Conservation (phyloP, 2,113 vertebrate genomes). For the Sinocyclocheilus maitianheensis region DNA sequence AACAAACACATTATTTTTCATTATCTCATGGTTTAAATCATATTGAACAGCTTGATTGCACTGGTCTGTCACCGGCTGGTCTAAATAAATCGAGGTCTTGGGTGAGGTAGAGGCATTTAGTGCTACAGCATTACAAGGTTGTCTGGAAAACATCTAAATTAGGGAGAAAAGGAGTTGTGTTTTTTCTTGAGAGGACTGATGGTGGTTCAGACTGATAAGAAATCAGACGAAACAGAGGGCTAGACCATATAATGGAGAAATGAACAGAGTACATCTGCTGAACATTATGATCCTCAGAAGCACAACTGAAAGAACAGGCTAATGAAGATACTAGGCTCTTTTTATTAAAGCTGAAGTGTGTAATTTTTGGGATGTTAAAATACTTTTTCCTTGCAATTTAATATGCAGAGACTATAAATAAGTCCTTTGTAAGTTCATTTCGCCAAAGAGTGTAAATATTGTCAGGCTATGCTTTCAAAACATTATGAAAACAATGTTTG, state of each 20-base stretch:
- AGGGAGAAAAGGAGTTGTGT: constrained; percentile 39
- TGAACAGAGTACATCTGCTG: constrained; percentile 1
- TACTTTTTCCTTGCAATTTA: not conserved
- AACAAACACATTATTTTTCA: constrained; percentile 40
- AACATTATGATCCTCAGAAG: constrained; percentile 22
- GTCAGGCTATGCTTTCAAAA: not conserved
- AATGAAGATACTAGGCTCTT: not conserved
- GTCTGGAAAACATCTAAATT: constrained; percentile 58
- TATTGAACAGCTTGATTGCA: constrained; percentile 35
- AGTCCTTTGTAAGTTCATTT: not conserved
- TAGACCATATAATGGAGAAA: constrained; percentile 18
- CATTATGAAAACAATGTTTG: not conserved
- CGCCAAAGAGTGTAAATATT: not conserved
- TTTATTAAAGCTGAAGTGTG: constrained; percentile 18
- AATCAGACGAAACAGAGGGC: constrained; percentile 23
- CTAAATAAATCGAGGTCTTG: constrained; percentile 29
- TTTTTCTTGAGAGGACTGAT: constrained; percentile 32
- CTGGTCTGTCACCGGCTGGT: constrained; percentile 44
- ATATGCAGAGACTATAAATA: constrained; percentile 2
- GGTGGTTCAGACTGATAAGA: constrained; percentile 44
- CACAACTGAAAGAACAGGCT: constrained; percentile 2
- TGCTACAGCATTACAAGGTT: constrained; percentile 35
- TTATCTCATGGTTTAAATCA: constrained; percentile 52
- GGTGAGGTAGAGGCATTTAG: constrained; percentile 42
- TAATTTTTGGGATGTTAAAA: not conserved